Evolutionary conservation across 2,797 vertebrate species (phyloP), one percentile per base, ranked within the genome.

Genomic region (Manis crassicaudata): DNA sequence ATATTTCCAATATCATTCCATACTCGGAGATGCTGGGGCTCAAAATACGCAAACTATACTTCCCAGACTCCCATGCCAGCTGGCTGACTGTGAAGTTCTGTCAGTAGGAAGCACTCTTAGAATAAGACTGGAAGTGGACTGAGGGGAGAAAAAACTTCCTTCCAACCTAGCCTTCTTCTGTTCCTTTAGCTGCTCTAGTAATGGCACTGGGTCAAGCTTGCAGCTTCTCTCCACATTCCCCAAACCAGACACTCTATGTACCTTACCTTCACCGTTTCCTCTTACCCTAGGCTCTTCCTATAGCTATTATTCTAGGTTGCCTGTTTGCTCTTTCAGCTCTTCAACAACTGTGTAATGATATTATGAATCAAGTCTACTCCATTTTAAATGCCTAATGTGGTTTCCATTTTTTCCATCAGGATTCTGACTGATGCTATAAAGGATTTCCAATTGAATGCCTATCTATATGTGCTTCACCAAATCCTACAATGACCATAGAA

Each of bases 401-500:
- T 79, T 90, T 94, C 73, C 35, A 5, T 86, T 87, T 46, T 87
- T 85, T 50, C 67, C 76, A 58, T 37, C 1, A 21, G 68, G 21
- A 84, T 72, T 88, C 76, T 95, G 63, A 65, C 16, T 56, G 62
- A 65, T 25, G 77, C 18, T 20, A 32, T 68, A 35, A 63, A 80
- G n/a, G 25, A 82, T 27, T 81, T 85, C 60, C 62, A 79, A 21
- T 37, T 25, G 63, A 88, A 77, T 70, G 21, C 1, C 62, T 29
- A 32, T 20, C 35, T 75, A 21, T 40, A 32, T 37, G 27, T 21
- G 65, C 43, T 85, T 46, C 35, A 35, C 54, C 20, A 23, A 83
- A 87, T 90, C 54, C 73, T 85, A 60, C 50, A 84, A 79, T 90
- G 52, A 86, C 52, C 77, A 70, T 52, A 60, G 90, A 72, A 75